Base-by-base conservation (phyloP, 2,888 invertebrate species). In the Acrocyrtus sp. region DNA sequence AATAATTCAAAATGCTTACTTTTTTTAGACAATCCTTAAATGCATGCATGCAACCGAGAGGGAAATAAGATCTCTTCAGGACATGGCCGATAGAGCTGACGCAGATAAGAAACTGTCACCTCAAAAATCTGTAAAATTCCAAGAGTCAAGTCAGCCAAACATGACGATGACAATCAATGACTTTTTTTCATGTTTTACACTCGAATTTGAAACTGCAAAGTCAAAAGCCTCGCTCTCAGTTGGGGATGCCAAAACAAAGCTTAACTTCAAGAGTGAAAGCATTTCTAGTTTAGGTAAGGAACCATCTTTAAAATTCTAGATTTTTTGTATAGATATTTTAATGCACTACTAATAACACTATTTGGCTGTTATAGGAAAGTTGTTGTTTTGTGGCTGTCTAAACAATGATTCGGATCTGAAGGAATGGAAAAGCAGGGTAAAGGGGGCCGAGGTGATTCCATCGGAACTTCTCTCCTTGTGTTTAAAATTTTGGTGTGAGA, bases 81-180 rank as follows among this genome's bases (percentile, higher is more conserved):
- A 84, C 43, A 80, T 86, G 48, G 83, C 82, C 61, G 81, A 79
- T 1, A 83, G 75, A 60, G 50, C 62, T 2, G 60, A 66, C 34
- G 19, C 56, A 3, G 48, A 63, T 10, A 74, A 76, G 34, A 70
- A 61, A 21, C 22, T 39, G 1, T n/a, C 45, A 15, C 43, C 19
- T 8, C 39, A 54, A 78, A 60, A 78, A 79, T 19, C 70, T 53
- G 78, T 78, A 53, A 85, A 88, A 26, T 85, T 87, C 58, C 86
- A 86, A 78, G 87, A 87, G 80, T n/a, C n/a, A n/a, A n/a, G n/a
- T n/a, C n/a, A n/a, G n/a, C 88, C 91, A 82, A 86, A 88, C 82
- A 87, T 87, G 70, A 89, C 89, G 75, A 85, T 91, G 56, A 39
- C 75, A 0, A 8, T 76, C 0, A 76, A 72, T 43, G 76, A 78